Conservation (phyloP, 2,113 vertebrate species). For the Ifrita kowaldi region DNA sequence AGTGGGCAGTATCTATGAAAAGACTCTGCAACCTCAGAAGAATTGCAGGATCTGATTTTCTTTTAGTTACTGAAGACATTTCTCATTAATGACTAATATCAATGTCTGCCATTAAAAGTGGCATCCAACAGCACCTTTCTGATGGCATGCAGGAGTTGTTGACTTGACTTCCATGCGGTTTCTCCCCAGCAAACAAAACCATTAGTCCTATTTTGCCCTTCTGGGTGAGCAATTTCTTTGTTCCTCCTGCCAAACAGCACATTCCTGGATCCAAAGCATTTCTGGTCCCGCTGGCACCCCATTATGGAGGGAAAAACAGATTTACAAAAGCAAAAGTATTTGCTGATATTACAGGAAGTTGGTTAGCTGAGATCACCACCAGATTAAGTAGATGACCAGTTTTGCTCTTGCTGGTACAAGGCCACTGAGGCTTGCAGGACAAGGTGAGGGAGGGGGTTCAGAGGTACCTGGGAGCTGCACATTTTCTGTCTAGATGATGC, state of each 20-base stretch:
- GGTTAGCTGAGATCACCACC: neutral
- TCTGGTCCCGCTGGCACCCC: neutral
- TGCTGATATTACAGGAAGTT: constrained; percentile 35
- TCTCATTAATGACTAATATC: neutral
- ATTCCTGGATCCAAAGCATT: constrained; percentile 11
- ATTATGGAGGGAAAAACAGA: neutral
- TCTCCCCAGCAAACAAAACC: neutral
- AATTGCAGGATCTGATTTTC: neutral
- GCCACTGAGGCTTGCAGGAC: neutral
- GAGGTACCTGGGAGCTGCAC: neutral
- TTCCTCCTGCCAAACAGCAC: constrained; percentile 17
- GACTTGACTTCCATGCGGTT: neutral
- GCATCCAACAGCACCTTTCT: neutral
- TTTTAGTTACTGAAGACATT: neutral
- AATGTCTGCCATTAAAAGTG: neutral
- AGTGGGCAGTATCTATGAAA: neutral
- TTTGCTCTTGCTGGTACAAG: neutral
- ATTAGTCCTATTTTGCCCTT: neutral
- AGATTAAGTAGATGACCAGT: neutral
- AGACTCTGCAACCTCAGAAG: neutral
- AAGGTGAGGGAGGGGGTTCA: neutral
- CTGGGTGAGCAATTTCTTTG: constrained; percentile 36
- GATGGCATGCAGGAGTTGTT: neutral
- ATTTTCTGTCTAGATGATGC: neutral
- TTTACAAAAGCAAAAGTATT: constrained; percentile 35